Evolutionary conservation across 2,113 vertebrate genomes (phyloP).

Genomic region (Suricata suricatta): DNA sequence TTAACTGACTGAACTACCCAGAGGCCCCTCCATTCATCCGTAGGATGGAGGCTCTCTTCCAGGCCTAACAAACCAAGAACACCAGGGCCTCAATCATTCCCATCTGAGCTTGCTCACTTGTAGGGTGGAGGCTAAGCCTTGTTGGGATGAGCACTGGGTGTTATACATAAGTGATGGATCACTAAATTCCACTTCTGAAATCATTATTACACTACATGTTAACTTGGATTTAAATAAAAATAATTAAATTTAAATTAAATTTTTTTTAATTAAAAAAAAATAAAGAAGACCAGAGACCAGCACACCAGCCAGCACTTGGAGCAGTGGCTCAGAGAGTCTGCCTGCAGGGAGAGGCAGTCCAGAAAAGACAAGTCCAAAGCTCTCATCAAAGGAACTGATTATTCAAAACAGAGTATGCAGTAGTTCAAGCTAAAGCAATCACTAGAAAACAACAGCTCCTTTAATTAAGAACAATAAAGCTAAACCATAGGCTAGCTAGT

Average conservation of each 20-base stretch:
- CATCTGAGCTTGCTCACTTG: not conserved
- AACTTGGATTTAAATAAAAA: too few relatives aligned
- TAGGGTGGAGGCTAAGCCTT: not conserved
- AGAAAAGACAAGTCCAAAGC: not conserved
- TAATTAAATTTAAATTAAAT: too few relatives aligned
- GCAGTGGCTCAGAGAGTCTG: not conserved
- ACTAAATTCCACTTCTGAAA: too few relatives aligned
- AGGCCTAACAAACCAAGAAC: not conserved
- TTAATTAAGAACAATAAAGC: slow-evolving; percentile 10
- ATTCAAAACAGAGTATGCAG: not conserved
- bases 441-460: not conserved
- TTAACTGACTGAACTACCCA: too few relatives aligned
- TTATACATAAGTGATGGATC: too few relatives aligned
- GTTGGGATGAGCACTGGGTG: too few relatives aligned
- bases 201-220: too few relatives aligned
- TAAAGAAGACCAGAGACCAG: not conserved
- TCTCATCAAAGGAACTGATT: not conserved
- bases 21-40: not conserved
- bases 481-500: not conserved
- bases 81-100: not conserved
- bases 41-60: not conserved
- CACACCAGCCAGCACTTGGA: not conserved
- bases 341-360: not conserved
- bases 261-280: too few relatives aligned
- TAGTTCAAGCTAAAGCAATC: not conserved